Conservation (phyloP, 1,140 invertebrate genomes). For the Cotesia typhae region DNA sequence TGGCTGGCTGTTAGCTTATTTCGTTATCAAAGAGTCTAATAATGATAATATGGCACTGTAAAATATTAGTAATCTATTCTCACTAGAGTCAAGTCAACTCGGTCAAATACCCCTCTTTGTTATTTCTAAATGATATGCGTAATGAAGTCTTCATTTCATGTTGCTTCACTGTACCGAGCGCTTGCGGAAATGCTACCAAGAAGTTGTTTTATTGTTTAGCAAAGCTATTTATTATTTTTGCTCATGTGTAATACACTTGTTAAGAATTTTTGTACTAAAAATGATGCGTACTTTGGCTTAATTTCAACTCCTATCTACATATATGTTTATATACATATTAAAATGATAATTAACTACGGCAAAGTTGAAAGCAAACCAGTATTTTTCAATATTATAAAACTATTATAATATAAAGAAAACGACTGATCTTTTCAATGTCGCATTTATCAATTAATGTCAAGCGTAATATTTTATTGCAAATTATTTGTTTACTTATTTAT, state of each 20-base stretch:
- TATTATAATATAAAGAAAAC: not conserved
- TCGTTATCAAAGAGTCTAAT: constrained; percentile 7
- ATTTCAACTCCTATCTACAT: no score
- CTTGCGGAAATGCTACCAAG: not conserved
- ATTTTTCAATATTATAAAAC: constrained; percentile 6
- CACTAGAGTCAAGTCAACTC: not conserved
- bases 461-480: not conserved
- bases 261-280: no score
- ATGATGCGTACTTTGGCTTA: no score
- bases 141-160: not conserved
- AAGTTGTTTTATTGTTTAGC: no score
- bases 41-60: constrained; percentile 3
- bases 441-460: not conserved
- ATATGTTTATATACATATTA: no score
- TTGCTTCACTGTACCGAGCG: not conserved
- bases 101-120: constrained; percentile 23
- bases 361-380: constrained; percentile 16
- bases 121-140: no score
- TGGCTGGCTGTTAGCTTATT: not conserved
- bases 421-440: not conserved
- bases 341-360: no score
- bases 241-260: no score
- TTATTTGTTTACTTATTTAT: constrained; percentile 15
- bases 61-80: constrained; percentile 8
- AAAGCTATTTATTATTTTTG: no score